Evolutionary conservation across 2,888 invertebrate genomes (phyloP).

Genomic region (Cataglyphis livida): DNA sequence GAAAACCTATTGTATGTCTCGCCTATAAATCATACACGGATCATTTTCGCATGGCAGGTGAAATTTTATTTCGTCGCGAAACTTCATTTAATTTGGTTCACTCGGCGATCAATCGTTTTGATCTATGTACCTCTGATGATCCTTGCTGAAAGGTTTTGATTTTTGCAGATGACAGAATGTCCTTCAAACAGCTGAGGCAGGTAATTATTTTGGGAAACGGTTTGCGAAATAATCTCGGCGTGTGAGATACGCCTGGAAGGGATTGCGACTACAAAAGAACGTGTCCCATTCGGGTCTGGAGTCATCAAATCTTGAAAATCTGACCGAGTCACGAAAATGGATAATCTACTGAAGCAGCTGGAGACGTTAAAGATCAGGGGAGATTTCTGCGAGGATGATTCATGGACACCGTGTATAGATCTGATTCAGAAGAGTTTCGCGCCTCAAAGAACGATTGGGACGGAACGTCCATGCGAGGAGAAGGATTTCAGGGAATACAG

Average conservation of each 20-base stretch:
- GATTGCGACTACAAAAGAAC: background rate
- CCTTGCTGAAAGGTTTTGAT: background rate
- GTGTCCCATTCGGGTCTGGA: background rate
- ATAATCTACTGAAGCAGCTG: constrained; percentile 74
- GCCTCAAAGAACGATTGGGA: constrained; percentile 73
- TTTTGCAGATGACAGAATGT: background rate
- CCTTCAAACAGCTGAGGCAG: background rate
- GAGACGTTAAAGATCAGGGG: constrained; percentile 76
- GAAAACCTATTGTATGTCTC: background rate
- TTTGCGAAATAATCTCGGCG: background rate
- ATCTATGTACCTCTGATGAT: background rate
- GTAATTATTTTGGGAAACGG: background rate
- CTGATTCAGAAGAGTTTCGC: constrained; percentile 74
- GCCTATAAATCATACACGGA: background rate
- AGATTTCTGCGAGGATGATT: constrained; percentile 60
- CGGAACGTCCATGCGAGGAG: constrained; percentile 77
- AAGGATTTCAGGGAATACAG: constrained; percentile 80
- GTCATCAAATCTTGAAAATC: background rate
- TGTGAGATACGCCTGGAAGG: background rate
- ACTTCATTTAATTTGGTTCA: background rate
- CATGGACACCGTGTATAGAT: constrained; percentile 75
- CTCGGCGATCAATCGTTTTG: background rate
- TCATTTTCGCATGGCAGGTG: background rate
- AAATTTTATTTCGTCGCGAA: background rate
- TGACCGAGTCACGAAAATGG: constrained; percentile 68